phyloP scores from a whole-genome alignment of 1,140 invertebrate genomes.

The Eulimnadia texana region DNA sequence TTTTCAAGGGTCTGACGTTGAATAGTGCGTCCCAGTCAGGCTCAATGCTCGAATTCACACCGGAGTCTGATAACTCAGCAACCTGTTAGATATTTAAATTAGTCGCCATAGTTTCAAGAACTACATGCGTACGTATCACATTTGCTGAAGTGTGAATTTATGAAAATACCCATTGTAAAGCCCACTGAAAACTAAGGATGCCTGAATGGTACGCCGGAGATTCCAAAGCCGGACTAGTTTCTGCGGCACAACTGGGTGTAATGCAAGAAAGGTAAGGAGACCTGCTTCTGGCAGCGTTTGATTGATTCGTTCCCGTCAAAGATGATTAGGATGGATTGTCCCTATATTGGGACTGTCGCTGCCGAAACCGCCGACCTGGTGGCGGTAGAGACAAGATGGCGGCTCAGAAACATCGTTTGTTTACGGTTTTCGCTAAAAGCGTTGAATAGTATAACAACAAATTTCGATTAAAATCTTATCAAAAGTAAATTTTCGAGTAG shows the following conservation, averaged over 20 bases:
- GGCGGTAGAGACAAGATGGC: too few species aligned
- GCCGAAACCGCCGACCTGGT: too few species aligned
- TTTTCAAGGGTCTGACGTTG: background rate
- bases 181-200: background rate
- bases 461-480: too few species aligned
- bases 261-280: background rate
- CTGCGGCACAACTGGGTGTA: background rate
- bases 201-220: background rate
- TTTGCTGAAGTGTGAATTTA: background rate
- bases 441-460: too few species aligned
- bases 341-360: too few species aligned
- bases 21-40: background rate
- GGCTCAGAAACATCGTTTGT: too few species aligned
- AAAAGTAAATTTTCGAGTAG: too few species aligned
- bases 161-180: background rate
- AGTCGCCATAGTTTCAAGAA: background rate
- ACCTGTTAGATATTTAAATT: background rate
- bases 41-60: background rate
- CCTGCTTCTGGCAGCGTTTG: background rate
- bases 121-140: background rate
- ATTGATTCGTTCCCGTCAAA: background rate
- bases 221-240: background rate
- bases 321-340: too few species aligned
- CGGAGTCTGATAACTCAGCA: background rate
- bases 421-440: too few species aligned